A percentile compares a stretch with the other conserved stretches of the same genome.
Conservation (phyloP, 53 echinoderm and acorn worm species). For the Henricia sp. region DNA sequence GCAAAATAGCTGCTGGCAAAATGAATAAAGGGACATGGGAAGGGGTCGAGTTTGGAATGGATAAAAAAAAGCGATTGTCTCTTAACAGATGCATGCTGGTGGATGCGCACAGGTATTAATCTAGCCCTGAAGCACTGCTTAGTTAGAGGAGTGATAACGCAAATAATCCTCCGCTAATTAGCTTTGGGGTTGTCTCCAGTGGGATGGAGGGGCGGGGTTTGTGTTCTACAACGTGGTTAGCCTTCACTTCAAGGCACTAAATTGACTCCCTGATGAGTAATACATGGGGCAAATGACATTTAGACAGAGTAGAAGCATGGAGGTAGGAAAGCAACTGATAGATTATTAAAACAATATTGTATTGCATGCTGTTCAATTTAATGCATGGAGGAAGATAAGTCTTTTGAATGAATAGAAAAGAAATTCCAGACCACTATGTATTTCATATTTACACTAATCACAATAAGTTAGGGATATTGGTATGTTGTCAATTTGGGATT, state of each 20-base stretch:
- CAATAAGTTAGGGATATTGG: too few species aligned
- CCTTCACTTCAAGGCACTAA: too few species aligned
- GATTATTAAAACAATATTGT: too few species aligned
- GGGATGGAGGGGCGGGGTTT: constrained; percentile 31
- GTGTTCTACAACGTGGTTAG: constrained; percentile 55
- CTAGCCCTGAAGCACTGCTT: constrained; percentile 21
- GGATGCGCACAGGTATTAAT: constrained; percentile 59
- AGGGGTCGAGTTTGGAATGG: neutral
- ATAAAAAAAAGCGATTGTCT: neutral
- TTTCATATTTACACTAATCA: too few species aligned
- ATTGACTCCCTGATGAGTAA: constrained; percentile 54
- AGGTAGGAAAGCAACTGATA: too few species aligned
- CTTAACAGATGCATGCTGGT: constrained; percentile 31
- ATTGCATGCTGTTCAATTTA: too few species aligned
- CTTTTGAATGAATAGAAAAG: too few species aligned
- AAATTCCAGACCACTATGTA: too few species aligned
- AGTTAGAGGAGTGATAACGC: constrained; percentile 63
- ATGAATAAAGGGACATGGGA: neutral
- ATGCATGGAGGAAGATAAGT: too few species aligned
- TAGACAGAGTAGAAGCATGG: too few species aligned
- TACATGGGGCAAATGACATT: constrained; percentile 53
- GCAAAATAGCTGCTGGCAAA: constrained; percentile 56
- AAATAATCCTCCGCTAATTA: constrained; percentile 52
- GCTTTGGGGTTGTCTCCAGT: constrained; percentile 49
- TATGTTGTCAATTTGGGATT: too few species aligned